Percentiles rank a stretch among this genome's conserved stretches.
Conservation (phyloP, 2,888 invertebrate genomes). For the Sicus ferrugineus region DNA sequence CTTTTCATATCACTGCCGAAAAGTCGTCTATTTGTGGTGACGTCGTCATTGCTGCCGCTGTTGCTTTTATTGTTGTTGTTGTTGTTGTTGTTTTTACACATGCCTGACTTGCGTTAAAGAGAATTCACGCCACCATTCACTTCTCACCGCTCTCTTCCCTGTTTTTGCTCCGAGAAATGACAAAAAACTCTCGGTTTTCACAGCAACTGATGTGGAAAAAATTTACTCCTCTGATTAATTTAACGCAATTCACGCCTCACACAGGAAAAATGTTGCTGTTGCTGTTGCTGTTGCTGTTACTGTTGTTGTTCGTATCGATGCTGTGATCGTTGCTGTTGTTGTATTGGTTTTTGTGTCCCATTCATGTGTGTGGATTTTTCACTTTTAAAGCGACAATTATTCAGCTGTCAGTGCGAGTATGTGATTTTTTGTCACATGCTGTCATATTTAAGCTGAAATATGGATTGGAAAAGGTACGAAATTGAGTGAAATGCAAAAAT, state of each 20-base stretch:
- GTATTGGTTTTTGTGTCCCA: conserved; percentile 35
- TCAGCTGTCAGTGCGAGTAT: conserved; percentile 37
- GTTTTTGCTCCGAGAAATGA: background rate
- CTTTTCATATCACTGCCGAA: background rate
- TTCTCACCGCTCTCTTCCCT: background rate
- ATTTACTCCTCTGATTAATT: conserved; percentile 39
- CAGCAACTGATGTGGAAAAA: conserved; percentile 39
- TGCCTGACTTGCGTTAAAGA: background rate
- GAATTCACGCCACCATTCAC: background rate
- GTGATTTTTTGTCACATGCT: conserved; percentile 11
- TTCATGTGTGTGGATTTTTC: background rate
- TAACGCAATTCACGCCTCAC: conserved; percentile 19
- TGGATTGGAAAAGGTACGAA: background rate
- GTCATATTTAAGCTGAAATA: conserved; percentile 1
- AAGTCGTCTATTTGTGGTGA: background rate
- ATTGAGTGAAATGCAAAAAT: no score
- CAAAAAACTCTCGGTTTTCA: conserved; percentile 26
- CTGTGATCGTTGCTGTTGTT: conserved; percentile 2
- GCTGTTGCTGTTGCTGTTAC: conserved; percentile 32
- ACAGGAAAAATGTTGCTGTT: background rate
- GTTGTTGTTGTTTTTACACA: background rate
- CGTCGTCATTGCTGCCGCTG: background rate
- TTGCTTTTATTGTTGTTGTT: background rate
- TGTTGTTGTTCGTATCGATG: conserved; percentile 22
- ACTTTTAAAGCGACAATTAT: no score